phyloP scores from a whole-genome alignment of 2,888 invertebrate genomes.

The Criorhina ranunculi region DNA sequence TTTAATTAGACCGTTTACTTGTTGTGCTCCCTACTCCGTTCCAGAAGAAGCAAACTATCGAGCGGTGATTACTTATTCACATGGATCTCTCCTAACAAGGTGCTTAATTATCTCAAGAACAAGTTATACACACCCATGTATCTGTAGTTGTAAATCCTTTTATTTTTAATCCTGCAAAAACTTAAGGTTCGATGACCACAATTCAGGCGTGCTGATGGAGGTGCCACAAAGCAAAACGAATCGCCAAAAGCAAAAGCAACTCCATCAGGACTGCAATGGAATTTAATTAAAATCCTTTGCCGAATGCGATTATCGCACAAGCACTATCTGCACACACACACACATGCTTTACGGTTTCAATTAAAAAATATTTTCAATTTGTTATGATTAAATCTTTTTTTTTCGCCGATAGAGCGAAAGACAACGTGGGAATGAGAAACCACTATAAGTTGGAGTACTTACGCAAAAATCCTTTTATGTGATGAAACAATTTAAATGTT shows the following conservation, averaged over 20 bases:
- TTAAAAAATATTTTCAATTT: conserved; percentile 75
- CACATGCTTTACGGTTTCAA: conserved; percentile 70
- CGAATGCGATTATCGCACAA: conserved; percentile 67
- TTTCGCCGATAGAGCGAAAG: conserved; percentile 66
- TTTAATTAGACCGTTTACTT: conserved; percentile 58
- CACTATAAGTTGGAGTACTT: conserved; percentile 68
- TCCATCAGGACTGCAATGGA: conserved; percentile 71
- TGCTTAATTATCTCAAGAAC: conserved; percentile 49
- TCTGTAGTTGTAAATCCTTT: not conserved
- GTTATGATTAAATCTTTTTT: conserved; percentile 74
- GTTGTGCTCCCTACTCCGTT: conserved; percentile 6
- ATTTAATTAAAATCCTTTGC: conserved; percentile 76
- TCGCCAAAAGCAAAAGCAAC: conserved; percentile 67
- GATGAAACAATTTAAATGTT: conserved; percentile 76
- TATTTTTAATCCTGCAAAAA: not conserved
- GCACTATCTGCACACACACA: conserved; percentile 32
- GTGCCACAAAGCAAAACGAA: conserved; percentile 64
- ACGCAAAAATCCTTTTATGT: conserved; percentile 75
- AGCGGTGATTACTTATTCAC: conserved; percentile 67
- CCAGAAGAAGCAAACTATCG: conserved; percentile 28
- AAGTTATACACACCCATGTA: not conserved
- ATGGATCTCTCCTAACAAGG: conserved; percentile 43
- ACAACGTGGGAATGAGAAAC: conserved; percentile 45
- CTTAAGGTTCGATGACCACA: conserved; percentile 51
- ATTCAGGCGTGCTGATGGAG: conserved; percentile 14